Evolutionary conservation across 2,797 vertebrate species (phyloP).

Genomic region (Chelonia mydas): DNA sequence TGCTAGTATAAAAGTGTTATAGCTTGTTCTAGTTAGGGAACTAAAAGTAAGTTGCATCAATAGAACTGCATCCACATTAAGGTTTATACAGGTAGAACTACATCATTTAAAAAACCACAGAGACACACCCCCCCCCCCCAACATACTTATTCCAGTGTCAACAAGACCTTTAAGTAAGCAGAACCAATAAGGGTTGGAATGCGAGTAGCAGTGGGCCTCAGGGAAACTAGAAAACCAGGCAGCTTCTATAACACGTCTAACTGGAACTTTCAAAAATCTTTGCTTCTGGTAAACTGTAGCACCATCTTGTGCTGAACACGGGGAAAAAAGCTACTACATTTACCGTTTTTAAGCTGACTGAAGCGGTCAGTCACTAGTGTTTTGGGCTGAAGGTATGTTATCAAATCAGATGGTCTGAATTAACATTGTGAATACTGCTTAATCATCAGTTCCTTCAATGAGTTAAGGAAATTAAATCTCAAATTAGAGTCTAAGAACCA

Average conservation of each 20-base stretch:
- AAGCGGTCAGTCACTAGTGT: fast-evolving
- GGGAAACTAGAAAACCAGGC: too few species aligned
- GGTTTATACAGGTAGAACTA: neutral
- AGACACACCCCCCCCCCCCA: too few species aligned
- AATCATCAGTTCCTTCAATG: fast-evolving
- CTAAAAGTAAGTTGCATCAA: neutral
- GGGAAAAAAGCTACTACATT: fast-evolving
- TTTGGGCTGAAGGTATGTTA: neutral
- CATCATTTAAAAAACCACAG: neutral
- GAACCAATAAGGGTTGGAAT: neutral
- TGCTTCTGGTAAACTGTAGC: fast-evolving
- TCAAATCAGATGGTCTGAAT: neutral
- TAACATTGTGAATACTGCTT: neutral
- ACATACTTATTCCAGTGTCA: fast-evolving
- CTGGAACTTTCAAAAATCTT: neutral
- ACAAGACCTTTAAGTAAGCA: neutral
- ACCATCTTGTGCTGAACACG: neutral
- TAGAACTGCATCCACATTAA: neutral
- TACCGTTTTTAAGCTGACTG: neutral
- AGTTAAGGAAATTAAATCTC: neutral
- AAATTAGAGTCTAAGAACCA: neutral
- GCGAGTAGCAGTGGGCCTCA: fast-evolving
- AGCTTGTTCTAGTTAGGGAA: neutral
- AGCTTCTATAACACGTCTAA: neutral
- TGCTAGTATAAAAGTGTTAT: fast-evolving